phyloP scores from a whole-genome alignment of 2,888 invertebrate genomes.

The Fabriciana adippe region DNA sequence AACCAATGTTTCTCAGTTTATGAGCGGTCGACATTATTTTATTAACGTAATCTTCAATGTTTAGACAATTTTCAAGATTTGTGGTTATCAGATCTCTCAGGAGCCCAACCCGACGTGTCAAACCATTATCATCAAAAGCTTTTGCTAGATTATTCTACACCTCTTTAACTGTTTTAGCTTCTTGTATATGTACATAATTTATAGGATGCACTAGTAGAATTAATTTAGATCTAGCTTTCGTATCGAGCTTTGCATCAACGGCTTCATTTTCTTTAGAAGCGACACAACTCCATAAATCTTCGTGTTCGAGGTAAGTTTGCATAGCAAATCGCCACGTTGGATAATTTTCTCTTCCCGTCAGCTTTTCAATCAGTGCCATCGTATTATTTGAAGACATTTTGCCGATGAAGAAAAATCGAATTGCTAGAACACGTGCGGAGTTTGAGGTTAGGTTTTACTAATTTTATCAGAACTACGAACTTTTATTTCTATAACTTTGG shows the following conservation, averaged over 20 bases:
- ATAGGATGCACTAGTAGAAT: neutral
- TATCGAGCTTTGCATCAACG: neutral
- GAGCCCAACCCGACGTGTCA: slow-evolving; percentile 37
- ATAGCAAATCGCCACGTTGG: slow-evolving; percentile 41
- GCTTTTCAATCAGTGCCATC: slow-evolving; percentile 39
- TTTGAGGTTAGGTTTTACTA: too few relatives aligned
- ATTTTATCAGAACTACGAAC: too few relatives aligned
- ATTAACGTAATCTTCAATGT: slow-evolving; percentile 38
- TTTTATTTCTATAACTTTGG: too few relatives aligned
- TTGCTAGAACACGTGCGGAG: too few relatives aligned
- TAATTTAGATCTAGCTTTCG: neutral
- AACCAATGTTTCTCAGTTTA: slow-evolving; percentile 21
- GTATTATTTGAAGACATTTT: too few relatives aligned
- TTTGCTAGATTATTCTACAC: neutral
- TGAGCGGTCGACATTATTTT: slow-evolving; percentile 40
- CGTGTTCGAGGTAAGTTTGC: slow-evolving; percentile 39
- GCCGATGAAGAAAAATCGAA: too few relatives aligned
- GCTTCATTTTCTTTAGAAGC: neutral
- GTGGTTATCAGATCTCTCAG: slow-evolving; percentile 38
- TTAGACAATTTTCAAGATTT: too few relatives aligned
- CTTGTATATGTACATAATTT: neutral
- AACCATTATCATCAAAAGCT: slow-evolving; percentile 40
- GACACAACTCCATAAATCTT: slow-evolving; percentile 35
- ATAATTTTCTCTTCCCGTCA: slow-evolving; percentile 40
- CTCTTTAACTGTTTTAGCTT: neutral